Evolutionary conservation across 2,113 vertebrate species (phyloP).

Genomic region (Epinephelus fuscoguttatus): DNA sequence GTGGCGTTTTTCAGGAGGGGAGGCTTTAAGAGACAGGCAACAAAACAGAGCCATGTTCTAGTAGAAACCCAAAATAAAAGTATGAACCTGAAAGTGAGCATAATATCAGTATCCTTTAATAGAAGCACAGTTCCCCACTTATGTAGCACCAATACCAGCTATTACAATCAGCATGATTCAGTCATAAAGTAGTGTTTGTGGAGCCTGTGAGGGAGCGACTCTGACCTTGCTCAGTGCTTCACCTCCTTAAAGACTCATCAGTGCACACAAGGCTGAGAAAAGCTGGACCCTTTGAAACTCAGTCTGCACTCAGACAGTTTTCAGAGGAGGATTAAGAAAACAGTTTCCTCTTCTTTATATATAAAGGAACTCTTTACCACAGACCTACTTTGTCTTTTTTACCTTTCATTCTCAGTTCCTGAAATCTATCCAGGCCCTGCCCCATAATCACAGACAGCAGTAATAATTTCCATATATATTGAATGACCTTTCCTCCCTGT

Average conservation of each 20-base stretch:
- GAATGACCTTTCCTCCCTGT: slow-evolving; percentile 72
- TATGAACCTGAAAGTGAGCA: no score
- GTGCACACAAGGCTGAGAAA: slow-evolving; percentile 9
- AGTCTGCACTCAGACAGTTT: background rate
- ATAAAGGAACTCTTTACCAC: slow-evolving; percentile 28
- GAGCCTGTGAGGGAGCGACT: background rate
- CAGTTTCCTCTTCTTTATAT: slow-evolving; percentile 1
- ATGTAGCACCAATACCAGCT: background rate
- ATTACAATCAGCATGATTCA: background rate
- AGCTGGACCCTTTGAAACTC: slow-evolving; percentile 16
- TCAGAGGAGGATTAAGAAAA: slow-evolving; percentile 15
- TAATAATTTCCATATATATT: slow-evolving; percentile 79
- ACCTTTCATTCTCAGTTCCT: slow-evolving; percentile 31
- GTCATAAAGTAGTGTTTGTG: slow-evolving; percentile 11
- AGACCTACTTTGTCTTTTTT: slow-evolving; percentile 15
- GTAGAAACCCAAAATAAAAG: no score
- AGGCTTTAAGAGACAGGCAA: no score
- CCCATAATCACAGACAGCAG: slow-evolving; percentile 44
- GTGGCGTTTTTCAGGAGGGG: no score
- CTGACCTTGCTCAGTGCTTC: slow-evolving; percentile 36
- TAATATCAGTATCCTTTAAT: background rate
- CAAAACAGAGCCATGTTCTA: no score
- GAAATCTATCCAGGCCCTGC: slow-evolving; percentile 42
- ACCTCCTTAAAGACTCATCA: slow-evolving; percentile 30
- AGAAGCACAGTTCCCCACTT: background rate